Evolutionary conservation across 2,797 vertebrate genomes (phyloP), one percentile per base, ranked within the genome.

Genomic region (Gymnothorax javanicus): DNA sequence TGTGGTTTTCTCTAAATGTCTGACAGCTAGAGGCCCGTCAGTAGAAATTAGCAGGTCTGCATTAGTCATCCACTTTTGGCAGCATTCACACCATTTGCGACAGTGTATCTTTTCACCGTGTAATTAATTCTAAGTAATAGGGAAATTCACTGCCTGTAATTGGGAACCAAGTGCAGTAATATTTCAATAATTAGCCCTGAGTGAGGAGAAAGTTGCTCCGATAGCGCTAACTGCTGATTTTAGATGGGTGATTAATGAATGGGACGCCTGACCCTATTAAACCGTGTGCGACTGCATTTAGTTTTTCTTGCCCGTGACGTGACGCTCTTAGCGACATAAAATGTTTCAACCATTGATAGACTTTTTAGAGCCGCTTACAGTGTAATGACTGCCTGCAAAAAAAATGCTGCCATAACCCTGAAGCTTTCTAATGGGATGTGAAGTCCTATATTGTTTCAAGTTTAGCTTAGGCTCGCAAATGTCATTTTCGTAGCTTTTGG

Each of bases 231-330:
- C 91, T 89, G 90, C 83, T 91, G 89, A 88, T 91, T 89, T 90
- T 89, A 67, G 89, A 87, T 87, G 84, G 88, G 87, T 94, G 92
- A 95, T 95, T 95, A 95, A 95, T 94, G 93, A 91, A 94, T 93
- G 83, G 82, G 84, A 87, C 87, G 23, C 23, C 91, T 92, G 87
- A 89, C 92, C 92, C 87, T 90, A 92, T 93, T 92, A 91, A 92
- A 91, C 33, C 33, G 33, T 43, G 90, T 88, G 89, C 23, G 2
- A 60, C 15, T 13, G 0, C n/a, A 8, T 27, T 33, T 11, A 58
- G 57, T 86, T 81, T 81, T 64, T 11, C 50, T 79, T 8, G 20
- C 52, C 6, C 50, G 0, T n/a, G 50, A 79, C 13, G 17, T 54
- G 20, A 3, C 20, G 3, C 50, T 2, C 33, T 11, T 33, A 3